These are phyloP conservation scores for Siniperca knerii DNA, from an alignment of 2,113 vertebrate genomes.

Conservation along the genomic window DNA sequence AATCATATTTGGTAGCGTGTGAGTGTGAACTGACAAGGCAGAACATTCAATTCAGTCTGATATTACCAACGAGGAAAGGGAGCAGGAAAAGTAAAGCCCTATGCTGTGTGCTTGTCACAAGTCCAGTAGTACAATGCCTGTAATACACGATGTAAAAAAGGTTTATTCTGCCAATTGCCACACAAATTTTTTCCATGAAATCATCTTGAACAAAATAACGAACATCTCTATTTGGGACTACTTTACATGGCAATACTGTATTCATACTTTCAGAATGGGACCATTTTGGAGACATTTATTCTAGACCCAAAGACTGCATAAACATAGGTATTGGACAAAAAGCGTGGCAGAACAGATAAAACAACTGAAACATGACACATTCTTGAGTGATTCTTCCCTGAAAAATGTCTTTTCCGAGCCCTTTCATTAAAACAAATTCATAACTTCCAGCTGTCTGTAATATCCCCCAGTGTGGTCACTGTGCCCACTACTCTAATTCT, in stretches of 20 bases:
- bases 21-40: constrained; percentile 74
- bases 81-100: constrained; percentile 51
- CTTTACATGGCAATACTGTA: constrained; percentile 16
- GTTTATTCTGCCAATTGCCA: constrained; percentile 56
- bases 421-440: not conserved
- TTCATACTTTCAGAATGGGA: constrained; percentile 8
- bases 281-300: constrained; percentile 13
- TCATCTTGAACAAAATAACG: constrained; percentile 24
- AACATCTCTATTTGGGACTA: constrained; percentile 41
- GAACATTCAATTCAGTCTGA: constrained; percentile 77
- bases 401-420: too few species aligned
- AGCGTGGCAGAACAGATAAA: not conserved
- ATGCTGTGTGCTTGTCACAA: constrained; percentile 38
- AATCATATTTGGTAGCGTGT: constrained; percentile 75
- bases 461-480: not conserved
- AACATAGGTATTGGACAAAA: not conserved
- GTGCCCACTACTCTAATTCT: not conserved
- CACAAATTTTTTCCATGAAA: constrained; percentile 39
- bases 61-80: constrained; percentile 69
- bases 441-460: not conserved
- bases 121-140: constrained; percentile 43
- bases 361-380: not conserved
- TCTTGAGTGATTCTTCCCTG: not conserved
- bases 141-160: constrained; percentile 52
- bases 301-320: not conserved